Evolutionary conservation across 2,797 vertebrate species (phyloP), one percentile per base, ranked within the genome.

Genomic region (Pipistrellus pipistrellus): DNA sequence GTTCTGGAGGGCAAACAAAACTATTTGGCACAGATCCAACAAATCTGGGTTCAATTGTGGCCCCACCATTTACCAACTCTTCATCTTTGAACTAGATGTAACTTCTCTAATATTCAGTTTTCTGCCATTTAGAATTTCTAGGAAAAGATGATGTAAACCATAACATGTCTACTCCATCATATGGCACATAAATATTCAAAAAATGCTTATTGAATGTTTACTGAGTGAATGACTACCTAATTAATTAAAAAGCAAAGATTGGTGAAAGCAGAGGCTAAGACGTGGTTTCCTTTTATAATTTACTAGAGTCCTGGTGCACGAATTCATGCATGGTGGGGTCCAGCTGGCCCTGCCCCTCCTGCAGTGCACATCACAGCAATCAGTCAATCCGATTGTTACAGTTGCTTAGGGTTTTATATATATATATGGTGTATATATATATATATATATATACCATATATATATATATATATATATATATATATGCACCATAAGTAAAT

Each of bases 201-300:
- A 81, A 83, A 72, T 25, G 64, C 30, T 41, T 85, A 51, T 8
- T 66, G 38, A 76, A 64, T 77, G 25, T 51, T 68, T 72, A 51
- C 17, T 78, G 27, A 90, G 59, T 83, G 46, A 95, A 85, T 68
- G 25, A 82, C 32, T 38, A 30, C 53, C 11, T 27, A 38, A 78
- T 91, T 86, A 86, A 62, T 77, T 85, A 88, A 83, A 90, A 91
- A 93, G 62, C 55, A 94, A 76, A 88, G 9, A 75, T 27, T 51
- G 21, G 38, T 80, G 25, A 83, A 78, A 78, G 8, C 25, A 83
- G 23, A 91, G 48, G 14, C 51, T 85, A 83, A 90, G n/a, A 66
- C n/a, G 3, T 32, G 11, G 14, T 71, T 93, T 62, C 38, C 53
- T 83, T 76, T 81, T 72, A 62, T 1, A 84, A 68, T 86, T 93